Percentiles rank a stretch among this genome's conserved stretches.
phyloP scores from a whole-genome alignment of 2,797 vertebrate species.

The Antrozous pallidus region DNA sequence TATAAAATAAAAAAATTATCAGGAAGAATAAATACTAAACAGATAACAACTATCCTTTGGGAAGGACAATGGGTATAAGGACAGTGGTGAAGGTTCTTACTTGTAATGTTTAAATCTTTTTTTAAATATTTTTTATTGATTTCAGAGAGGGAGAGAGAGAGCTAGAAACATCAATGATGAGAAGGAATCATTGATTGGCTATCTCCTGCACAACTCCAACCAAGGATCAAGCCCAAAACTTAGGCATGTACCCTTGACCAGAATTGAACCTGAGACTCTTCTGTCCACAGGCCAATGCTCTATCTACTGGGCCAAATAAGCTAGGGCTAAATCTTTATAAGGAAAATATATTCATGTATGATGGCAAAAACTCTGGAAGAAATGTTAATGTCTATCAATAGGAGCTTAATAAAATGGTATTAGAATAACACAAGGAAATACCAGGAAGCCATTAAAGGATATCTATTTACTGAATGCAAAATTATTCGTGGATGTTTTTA shows the following conservation, averaged over 20 bases:
- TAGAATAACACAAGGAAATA: conserved; percentile 14
- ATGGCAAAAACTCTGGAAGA: conserved; percentile 16
- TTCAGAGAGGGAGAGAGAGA: too few species aligned
- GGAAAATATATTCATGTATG: not conserved
- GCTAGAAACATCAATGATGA: too few species aligned
- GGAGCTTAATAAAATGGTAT: not conserved
- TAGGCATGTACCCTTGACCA: too few species aligned
- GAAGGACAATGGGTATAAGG: not conserved
- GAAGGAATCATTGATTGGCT: too few species aligned
- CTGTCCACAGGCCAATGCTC: too few species aligned
- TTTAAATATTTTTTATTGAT: too few species aligned
- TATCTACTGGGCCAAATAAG: too few species aligned
- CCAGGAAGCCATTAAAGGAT: not conserved
- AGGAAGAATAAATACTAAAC: conserved; percentile 4
- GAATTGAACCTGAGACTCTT: too few species aligned
- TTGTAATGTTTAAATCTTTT: not conserved
- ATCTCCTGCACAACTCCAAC: too few species aligned
- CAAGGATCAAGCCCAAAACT: too few species aligned
- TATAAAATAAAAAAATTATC: conserved; percentile 19
- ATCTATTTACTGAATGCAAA: not conserved
- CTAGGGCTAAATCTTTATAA: not conserved
- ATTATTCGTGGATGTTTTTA: not conserved
- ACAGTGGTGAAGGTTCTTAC: not conserved
- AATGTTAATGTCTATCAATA: not conserved
- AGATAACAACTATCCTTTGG: not conserved